Percentiles rank a stretch among this genome's conserved stretches.
Evolutionary conservation across 2,113 vertebrate genomes (phyloP).

Genomic region (Grus americana): DNA sequence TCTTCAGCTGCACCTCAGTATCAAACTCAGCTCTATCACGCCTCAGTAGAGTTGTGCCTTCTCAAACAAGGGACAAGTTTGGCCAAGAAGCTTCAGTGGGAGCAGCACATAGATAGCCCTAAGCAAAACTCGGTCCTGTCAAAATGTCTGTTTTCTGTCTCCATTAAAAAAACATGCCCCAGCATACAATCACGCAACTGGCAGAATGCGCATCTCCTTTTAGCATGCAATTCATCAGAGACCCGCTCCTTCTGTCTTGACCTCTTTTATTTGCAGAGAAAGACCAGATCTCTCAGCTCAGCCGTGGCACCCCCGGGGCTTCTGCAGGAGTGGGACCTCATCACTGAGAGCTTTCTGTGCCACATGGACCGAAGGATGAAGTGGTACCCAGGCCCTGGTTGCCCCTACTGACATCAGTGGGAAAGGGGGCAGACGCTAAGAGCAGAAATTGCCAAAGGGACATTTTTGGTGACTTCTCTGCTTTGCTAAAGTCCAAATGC

Average conservation of each 20-base stretch:
- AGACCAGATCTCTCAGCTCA: not conserved
- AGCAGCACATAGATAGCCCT: not conserved
- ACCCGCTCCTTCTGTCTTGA: not conserved
- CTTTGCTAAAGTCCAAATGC: not conserved
- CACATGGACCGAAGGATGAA: not conserved
- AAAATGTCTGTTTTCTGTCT: not conserved
- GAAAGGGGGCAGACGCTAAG: not conserved
- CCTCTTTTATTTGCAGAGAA: not conserved
- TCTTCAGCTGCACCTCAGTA: not conserved
- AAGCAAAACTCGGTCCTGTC: slow-evolving; percentile 9
- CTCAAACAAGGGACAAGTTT: not conserved
- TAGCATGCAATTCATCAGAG: not conserved
- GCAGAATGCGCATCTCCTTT: not conserved
- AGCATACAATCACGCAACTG: not conserved
- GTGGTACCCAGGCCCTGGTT: fast-evolving
- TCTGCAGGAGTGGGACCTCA: not conserved
- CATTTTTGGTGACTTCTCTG: not conserved
- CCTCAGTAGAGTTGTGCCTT: not conserved
- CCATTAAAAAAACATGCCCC: slow-evolving; percentile 35
- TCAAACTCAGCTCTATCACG: not conserved
- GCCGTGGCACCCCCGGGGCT: not conserved
- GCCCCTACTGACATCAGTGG: not conserved
- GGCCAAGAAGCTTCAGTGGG: not conserved
- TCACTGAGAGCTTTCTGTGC: not conserved
- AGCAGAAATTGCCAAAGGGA: not conserved